A percentile compares a stretch with the other conserved stretches of the same genome.
These are phyloP conservation scores for Odontomyia ornata DNA, from an alignment of 2,888 invertebrate genomes.

Conservation along the genomic window DNA sequence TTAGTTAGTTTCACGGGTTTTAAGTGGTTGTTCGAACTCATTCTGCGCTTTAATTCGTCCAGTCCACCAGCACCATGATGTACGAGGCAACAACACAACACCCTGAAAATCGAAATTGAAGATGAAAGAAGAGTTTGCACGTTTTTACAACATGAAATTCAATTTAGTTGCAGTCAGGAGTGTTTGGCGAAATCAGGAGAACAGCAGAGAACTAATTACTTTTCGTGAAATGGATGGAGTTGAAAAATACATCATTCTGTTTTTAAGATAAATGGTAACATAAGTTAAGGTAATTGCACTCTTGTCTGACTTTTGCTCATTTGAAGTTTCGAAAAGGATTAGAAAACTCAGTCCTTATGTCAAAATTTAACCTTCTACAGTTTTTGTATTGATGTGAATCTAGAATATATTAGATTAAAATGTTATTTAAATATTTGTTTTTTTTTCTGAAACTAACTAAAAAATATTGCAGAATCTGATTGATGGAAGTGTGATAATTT, in stretches of 20 bases:
- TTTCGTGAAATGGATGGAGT: slow-evolving; percentile 37
- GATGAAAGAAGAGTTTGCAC: slow-evolving; percentile 48
- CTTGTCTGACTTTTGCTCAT: neutral
- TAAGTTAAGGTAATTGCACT: slow-evolving; percentile 37
- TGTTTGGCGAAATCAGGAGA: slow-evolving; percentile 15
- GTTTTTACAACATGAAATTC: slow-evolving; percentile 46
- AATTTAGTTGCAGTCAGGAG: slow-evolving; percentile 37
- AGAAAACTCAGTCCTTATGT: no score
- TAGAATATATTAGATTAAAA: no score
- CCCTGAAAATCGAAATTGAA: slow-evolving; percentile 44
- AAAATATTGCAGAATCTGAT: no score
- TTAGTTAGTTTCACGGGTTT: slow-evolving; percentile 31
- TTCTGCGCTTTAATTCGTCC: neutral
- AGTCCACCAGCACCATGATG: slow-evolving; percentile 9
- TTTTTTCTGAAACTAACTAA: no score
- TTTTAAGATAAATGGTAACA: slow-evolving; percentile 40
- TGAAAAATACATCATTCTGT: slow-evolving; percentile 24
- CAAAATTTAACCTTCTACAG: no score
- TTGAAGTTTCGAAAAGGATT: no score
- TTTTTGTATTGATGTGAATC: no score
- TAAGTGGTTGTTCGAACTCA: slow-evolving; percentile 31
- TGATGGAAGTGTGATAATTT: no score
- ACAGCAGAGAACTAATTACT: slow-evolving; percentile 42
- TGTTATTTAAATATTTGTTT: no score
- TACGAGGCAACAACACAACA: neutral